Evolutionary conservation across 1,140 invertebrate species (phyloP).

Genomic region (Lordiphosa collinella): DNA sequence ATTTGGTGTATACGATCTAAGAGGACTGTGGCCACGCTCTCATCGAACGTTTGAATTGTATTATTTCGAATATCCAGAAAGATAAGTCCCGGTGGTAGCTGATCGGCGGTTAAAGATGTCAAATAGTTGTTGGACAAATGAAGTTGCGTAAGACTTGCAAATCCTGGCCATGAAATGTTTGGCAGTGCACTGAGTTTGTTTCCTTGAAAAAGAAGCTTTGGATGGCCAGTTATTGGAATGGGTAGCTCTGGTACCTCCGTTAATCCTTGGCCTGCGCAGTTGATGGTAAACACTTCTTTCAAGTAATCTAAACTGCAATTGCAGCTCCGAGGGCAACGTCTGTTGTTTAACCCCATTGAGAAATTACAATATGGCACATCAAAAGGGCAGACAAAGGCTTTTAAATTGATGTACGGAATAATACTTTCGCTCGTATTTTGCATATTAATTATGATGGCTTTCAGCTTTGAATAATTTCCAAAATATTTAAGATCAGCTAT

Average conservation of each 20-base stretch:
- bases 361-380: too few species aligned
- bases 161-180: neutral
- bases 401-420: too few species aligned
- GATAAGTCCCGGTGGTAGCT: neutral
- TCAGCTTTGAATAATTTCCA: too few species aligned
- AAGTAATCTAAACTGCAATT: neutral
- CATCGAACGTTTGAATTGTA: neutral
- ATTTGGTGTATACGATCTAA: neutral
- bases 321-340: neutral
- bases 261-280: neutral
- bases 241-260: neutral
- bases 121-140: neutral
- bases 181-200: too few species aligned
- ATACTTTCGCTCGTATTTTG: too few species aligned
- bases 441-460: too few species aligned
- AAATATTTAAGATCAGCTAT: too few species aligned
- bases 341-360: too few species aligned
- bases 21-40: neutral
- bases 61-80: neutral
- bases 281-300: neutral
- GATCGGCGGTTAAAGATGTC: neutral
- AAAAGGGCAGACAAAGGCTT: too few species aligned
- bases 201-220: neutral
- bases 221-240: neutral
- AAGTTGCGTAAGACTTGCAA: neutral